phyloP scores from a whole-genome alignment of 2,113 vertebrate genomes.

The Oxyruncus cristatus region DNA sequence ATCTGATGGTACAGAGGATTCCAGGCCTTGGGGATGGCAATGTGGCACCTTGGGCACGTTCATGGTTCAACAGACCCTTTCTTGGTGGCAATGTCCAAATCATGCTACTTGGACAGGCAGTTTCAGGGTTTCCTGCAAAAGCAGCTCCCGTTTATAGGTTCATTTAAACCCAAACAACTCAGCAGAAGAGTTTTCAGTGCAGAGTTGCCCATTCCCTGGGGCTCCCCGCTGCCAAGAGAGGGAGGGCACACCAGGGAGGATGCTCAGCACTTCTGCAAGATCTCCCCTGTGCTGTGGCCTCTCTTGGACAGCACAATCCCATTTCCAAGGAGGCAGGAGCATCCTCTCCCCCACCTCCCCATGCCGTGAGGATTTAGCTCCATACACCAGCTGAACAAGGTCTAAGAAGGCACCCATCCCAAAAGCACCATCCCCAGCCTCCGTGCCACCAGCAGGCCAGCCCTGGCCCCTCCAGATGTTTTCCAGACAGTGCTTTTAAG shows the following conservation, averaged over 20 bases:
- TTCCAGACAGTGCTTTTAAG: neutral
- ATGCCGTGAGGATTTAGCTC: neutral
- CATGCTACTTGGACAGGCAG: rapidly evolving
- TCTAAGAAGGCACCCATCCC: neutral
- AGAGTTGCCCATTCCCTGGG: neutral
- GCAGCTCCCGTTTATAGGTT: neutral
- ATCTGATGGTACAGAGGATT: neutral
- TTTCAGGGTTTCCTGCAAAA: neutral
- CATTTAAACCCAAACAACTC: neutral
- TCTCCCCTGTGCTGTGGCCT: rapidly evolving
- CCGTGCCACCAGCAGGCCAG: neutral
- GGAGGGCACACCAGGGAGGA: neutral
- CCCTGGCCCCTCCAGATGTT: neutral
- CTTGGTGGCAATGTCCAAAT: neutral
- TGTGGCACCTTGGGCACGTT: rapidly evolving
- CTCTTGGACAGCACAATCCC: neutral
- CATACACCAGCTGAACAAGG: rapidly evolving
- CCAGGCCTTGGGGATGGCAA: neutral
- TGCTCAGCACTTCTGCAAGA: neutral
- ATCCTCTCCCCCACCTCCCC: neutral
- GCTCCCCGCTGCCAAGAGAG: neutral
- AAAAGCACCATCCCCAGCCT: neutral
- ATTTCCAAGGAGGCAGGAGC: neutral
- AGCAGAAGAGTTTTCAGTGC: neutral
- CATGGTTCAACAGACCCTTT: neutral